These are phyloP conservation scores for Ormyrus labotus DNA, from an alignment of 2,888 invertebrate species.

Conservation along the genomic window DNA sequence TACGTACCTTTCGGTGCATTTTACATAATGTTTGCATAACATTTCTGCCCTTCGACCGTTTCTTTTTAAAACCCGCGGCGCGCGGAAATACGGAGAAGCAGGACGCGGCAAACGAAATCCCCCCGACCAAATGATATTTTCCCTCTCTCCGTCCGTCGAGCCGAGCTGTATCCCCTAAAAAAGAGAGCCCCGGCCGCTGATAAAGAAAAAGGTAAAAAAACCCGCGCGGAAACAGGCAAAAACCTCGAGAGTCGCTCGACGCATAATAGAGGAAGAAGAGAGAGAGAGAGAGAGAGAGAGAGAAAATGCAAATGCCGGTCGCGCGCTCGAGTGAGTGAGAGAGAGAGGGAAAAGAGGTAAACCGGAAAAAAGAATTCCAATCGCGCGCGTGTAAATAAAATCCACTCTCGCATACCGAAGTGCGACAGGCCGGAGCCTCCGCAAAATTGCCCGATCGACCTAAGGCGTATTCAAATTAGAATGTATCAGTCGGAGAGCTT, in stretches of 20 bases:
- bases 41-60: slow-evolving; percentile 26
- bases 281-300: not conserved
- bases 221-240: not conserved
- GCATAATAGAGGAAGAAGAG: not conserved
- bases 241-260: not conserved
- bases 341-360: too few species aligned
- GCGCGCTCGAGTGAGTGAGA: not conserved
- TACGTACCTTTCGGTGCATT: slow-evolving; percentile 23
- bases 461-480: slow-evolving; percentile 53
- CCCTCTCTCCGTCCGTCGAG: not conserved
- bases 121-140: slow-evolving; percentile 14
- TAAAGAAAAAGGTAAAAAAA: not conserved
- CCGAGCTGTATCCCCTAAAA: not conserved
- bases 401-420: slow-evolving; percentile 12
- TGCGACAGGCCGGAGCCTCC: slow-evolving; percentile 33
- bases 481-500: slow-evolving; percentile 47
- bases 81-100: not conserved
- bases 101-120: not conserved
- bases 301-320: slow-evolving; percentile 30
- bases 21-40: slow-evolving; percentile 38
- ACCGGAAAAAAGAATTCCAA: too few species aligned
- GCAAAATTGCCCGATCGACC: slow-evolving; percentile 46
- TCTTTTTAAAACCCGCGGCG: slow-evolving; percentile 20
- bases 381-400: slow-evolving; percentile 34
- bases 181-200: too few species aligned